phyloP scores from a whole-genome alignment of 1,140 invertebrate species.

The Pararge aegeria region DNA sequence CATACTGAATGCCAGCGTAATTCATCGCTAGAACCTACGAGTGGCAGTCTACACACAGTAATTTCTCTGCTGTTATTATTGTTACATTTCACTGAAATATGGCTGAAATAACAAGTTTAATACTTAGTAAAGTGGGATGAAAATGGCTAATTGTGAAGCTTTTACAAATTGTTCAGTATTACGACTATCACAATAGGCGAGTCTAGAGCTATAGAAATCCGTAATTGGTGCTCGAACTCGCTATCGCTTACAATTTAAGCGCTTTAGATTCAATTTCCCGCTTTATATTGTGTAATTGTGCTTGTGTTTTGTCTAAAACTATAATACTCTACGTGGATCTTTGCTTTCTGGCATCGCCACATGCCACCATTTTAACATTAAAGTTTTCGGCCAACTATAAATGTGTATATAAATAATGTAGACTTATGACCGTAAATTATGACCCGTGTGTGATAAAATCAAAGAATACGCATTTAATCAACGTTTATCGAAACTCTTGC shows the following conservation, averaged over 20 bases:
- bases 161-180: conserved; percentile 28
- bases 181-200: conserved; percentile 27
- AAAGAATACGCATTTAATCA: no score
- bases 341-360: background rate
- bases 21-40: no score
- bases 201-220: conserved; percentile 26
- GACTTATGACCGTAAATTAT: no score
- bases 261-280: conserved; percentile 24
- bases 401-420: no score
- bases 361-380: background rate
- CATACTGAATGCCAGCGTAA: no score
- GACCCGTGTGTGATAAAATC: no score
- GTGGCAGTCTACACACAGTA: no score
- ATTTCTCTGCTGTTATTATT: no score
- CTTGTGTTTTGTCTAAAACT: conserved; percentile 29
- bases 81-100: background rate
- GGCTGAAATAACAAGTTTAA: background rate
- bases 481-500: no score
- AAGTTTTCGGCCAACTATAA: no score
- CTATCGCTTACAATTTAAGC: conserved; percentile 38
- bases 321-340: conserved; percentile 16
- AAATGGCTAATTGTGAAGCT: conserved; percentile 24
- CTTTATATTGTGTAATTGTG: conserved; percentile 32
- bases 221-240: conserved; percentile 35
- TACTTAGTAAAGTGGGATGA: background rate